Conservation (phyloP, 2,888 invertebrate genomes). For the Philereme vetulata region DNA sequence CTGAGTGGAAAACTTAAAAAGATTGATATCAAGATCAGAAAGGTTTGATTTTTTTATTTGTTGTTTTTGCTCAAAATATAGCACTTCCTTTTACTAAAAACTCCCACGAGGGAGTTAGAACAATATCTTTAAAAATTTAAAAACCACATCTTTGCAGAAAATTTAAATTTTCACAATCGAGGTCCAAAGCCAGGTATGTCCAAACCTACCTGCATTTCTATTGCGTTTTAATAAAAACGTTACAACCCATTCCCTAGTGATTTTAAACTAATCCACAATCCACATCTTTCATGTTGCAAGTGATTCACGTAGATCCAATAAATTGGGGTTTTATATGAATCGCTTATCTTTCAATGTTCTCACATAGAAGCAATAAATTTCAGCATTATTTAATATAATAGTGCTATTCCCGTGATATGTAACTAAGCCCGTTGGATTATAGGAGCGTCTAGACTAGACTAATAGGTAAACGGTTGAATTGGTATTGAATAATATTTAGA, state of each 20-base stretch:
- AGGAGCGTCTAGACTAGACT: no score
- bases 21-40: no score
- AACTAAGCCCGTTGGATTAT: constrained; percentile 44
- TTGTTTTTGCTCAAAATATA: no score
- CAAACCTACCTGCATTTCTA: neutral
- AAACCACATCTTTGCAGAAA: no score
- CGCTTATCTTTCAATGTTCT: constrained; percentile 24
- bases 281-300: constrained; percentile 17
- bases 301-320: constrained; percentile 24
- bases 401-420: constrained; percentile 36
- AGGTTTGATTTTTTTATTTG: no score
- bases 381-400: constrained; percentile 19
- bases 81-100: no score
- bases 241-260: neutral
- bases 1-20: no score
- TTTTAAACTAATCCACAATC: constrained; percentile 20
- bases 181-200: neutral
- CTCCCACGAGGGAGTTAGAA: no score
- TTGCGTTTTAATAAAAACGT: neutral
- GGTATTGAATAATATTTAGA: no score
- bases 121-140: no score
- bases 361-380: constrained; percentile 27
- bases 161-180: no score
- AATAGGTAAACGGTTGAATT: no score
- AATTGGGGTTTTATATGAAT: constrained; percentile 23